Conservation (phyloP, 1,140 invertebrate species). For the Drosophila neocordata region DNA sequence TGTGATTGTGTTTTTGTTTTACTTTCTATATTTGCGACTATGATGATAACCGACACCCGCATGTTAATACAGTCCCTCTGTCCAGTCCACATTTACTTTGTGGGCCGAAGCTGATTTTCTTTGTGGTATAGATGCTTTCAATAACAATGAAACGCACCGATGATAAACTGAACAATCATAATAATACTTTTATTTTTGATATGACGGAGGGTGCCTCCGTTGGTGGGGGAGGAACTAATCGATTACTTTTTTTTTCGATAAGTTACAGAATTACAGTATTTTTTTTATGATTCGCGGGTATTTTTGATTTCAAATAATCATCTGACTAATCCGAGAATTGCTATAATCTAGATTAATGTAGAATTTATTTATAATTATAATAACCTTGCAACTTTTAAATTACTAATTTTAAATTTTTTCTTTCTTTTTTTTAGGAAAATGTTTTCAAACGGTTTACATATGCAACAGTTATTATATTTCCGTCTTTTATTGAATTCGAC, state of each 20-base stretch:
- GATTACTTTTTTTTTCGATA: background rate
- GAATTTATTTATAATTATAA: too few relatives aligned
- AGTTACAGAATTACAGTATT: background rate
- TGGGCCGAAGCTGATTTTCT: slow-evolving; percentile 1
- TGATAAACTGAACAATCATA: background rate
- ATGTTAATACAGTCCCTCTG: slow-evolving; percentile 43
- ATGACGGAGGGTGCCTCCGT: too few relatives aligned
- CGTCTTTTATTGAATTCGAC: background rate
- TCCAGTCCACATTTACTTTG: background rate
- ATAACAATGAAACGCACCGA: background rate
- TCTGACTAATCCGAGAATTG: too few relatives aligned
- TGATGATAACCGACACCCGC: slow-evolving; percentile 48
- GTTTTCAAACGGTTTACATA: background rate
- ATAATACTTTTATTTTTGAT: background rate
- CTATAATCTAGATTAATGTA: too few relatives aligned
- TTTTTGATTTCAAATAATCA: too few relatives aligned
- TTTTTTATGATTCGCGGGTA: too few relatives aligned
- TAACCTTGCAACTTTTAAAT: too few relatives aligned
- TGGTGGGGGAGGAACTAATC: background rate
- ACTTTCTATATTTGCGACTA: slow-evolving; percentile 29
- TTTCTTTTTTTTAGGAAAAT: too few relatives aligned
- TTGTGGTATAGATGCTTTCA: background rate
- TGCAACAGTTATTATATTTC: background rate
- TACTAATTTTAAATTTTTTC: too few relatives aligned
- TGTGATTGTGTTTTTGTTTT: slow-evolving; percentile 38